These are phyloP conservation scores for Drosophila asahinai DNA, from an alignment of 1,140 invertebrate genomes.

Conservation along the genomic window DNA sequence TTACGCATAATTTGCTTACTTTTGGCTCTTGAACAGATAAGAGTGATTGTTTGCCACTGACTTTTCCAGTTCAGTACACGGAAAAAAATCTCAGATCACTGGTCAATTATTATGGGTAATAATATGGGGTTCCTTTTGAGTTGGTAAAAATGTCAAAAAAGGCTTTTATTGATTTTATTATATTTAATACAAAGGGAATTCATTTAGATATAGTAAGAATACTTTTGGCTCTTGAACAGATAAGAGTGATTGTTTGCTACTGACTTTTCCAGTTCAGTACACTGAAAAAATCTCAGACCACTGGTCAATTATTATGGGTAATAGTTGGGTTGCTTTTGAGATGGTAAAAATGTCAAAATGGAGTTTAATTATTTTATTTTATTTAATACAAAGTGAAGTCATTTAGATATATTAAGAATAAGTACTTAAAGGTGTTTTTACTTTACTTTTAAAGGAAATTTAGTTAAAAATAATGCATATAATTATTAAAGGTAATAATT, in stretches of 20 bases:
- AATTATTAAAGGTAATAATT: not conserved
- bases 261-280: slow-evolving; percentile 10
- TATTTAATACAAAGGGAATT: not conserved
- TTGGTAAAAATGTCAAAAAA: too few species aligned
- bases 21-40: slow-evolving; percentile 34
- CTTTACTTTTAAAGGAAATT: too few species aligned
- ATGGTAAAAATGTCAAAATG: too few species aligned
- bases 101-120: not conserved
- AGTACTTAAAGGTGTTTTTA: not conserved
- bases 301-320: not conserved
- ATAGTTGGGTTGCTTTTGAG: not conserved
- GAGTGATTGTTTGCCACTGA: slow-evolving; percentile 33
- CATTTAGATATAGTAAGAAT: not conserved
- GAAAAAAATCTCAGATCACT: not conserved
- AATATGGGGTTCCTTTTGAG: not conserved
- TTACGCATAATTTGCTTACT: slow-evolving; percentile 50
- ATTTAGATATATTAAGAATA: not conserved
- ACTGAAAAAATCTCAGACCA: not conserved
- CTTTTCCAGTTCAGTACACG: slow-evolving; percentile 9
- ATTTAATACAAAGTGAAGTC: not conserved
- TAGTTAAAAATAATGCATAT: too few species aligned
- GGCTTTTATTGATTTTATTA: not conserved
- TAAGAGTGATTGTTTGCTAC: slow-evolving; percentile 39
- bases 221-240: slow-evolving; percentile 29
- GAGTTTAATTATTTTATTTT: not conserved